Evolutionary conservation across 1,140 invertebrate species (phyloP), one percentile per base, ranked within the genome.

Genomic region (Drosophila pruinosa): DNA sequence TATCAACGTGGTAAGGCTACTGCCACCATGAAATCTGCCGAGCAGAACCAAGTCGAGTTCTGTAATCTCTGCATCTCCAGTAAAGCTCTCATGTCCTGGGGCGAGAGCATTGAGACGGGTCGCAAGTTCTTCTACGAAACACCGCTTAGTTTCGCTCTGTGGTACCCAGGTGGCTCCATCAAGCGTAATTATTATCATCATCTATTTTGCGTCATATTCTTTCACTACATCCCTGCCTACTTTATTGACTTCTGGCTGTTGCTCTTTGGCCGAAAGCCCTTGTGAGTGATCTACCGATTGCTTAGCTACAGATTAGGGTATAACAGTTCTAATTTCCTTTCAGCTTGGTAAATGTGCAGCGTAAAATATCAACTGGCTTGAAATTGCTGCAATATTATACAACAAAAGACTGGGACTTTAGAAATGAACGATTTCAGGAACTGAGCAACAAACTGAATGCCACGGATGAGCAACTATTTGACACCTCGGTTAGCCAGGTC

Each of bases 381-480:
- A 92, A 93, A 58, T 92, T 95, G 0, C 90, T 98, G 0, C 95
- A 97, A 76, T 98, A 96, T 90, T 98, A 98, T 88, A 98, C 97
- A 3, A 96, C 94, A 1, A 95, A 95, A 81, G 93, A 95, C 76
- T 98, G 97, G 97, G 92, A 93, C 39, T 98, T 98, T 90, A 92
- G 91, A 38, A 96, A 96, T 67, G 94, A 96, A 3, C 95, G 95
- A 52, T 93, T 96, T 63, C 91, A 92, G 67, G 86, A 94, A 70
- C 80, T 98, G 10, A 92, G 93, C 34, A 74, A 92, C 0, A 91
- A 90, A 26, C 78, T 98, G 67, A 92, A 94, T 88, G 81, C 92
- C 43, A 89, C 92, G 12, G 95, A 96, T 78, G 91, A 92, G 67
- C 91, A 93, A 22, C 86, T 90, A 0, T 95, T 95, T 65, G 93